These are phyloP conservation scores for Orgyia antiqua DNA, from an alignment of 2,888 invertebrate genomes.

Conservation along the genomic window DNA sequence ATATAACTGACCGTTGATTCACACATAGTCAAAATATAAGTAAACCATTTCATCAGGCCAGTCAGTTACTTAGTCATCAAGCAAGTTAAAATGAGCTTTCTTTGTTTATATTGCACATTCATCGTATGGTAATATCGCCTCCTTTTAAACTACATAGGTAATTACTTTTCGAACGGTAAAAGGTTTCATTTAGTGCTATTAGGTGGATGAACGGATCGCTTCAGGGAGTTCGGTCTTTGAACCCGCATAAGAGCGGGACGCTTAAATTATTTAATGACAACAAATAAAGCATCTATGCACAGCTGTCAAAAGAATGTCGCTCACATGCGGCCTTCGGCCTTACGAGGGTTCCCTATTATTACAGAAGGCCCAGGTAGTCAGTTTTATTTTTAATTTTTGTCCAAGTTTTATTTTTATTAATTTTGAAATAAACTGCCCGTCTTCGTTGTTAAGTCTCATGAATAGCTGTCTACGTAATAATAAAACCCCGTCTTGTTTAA, in stretches of 20 bases:
- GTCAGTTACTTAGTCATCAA: no score
- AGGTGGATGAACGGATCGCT: slow-evolving; percentile 43
- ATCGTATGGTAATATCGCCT: slow-evolving; percentile 4
- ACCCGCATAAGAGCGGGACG: slow-evolving; percentile 45
- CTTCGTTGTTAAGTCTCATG: no score
- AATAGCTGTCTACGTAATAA: no score
- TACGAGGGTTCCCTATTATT: slow-evolving; percentile 33
- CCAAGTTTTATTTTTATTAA: no score
- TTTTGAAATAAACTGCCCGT: no score
- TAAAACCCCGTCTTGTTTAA: no score
- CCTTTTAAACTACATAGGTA: slow-evolving; percentile 6
- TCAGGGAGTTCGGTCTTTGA: slow-evolving; percentile 55
- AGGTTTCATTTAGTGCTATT: slow-evolving; percentile 24
- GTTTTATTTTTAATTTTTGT: slow-evolving; percentile 28
- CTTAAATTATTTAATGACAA: slow-evolving; percentile 47
- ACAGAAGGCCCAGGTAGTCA: slow-evolving; percentile 49
- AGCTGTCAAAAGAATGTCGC: slow-evolving; percentile 47
- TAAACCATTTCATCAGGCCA: no score
- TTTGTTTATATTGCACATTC: slow-evolving; percentile 30
- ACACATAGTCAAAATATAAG: neutral
- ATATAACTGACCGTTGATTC: no score
- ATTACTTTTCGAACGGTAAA: no score
- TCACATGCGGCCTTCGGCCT: slow-evolving; percentile 35
- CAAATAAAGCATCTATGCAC: slow-evolving; percentile 50
- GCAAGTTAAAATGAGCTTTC: slow-evolving; percentile 24